Evolutionary conservation across 2,113 vertebrate genomes (phyloP).

Genomic region (Thunnus thynnus): DNA sequence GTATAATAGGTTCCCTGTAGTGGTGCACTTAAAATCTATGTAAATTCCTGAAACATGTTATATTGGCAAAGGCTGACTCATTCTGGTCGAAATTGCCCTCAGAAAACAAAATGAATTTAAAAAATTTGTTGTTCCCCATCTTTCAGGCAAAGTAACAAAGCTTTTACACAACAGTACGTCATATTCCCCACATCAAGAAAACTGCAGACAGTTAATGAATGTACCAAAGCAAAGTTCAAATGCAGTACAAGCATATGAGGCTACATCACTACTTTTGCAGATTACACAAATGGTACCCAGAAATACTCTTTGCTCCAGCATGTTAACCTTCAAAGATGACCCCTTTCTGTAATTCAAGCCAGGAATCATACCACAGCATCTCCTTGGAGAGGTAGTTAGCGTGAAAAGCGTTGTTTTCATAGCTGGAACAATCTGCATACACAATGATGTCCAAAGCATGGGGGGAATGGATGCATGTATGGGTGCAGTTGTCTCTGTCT

Average conservation of each 20-base stretch:
- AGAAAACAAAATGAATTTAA: neutral
- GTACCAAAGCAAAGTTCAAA: neutral
- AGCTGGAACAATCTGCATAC: conserved; percentile 68
- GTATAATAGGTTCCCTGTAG: too few species aligned
- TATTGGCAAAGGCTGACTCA: neutral
- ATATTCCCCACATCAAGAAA: neutral
- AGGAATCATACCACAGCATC: conserved; percentile 45
- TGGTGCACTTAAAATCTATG: too few species aligned
- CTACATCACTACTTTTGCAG: neutral
- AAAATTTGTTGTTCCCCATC: too few species aligned
- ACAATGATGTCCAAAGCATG: conserved; percentile 24
- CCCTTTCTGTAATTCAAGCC: conserved; percentile 50
- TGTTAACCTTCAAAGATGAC: conserved; percentile 52
- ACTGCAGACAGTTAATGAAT: neutral
- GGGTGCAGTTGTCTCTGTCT: conserved; percentile 7
- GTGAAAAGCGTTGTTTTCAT: conserved; percentile 56
- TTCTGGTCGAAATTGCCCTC: neutral
- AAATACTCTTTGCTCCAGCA: conserved; percentile 17
- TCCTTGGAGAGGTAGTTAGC: conserved; percentile 53
- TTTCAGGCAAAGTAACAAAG: neutral
- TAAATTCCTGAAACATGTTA: too few species aligned
- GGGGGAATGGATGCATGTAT: neutral
- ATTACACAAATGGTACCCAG: conserved; percentile 18
- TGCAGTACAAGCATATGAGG: neutral
- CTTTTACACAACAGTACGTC: neutral